Evolutionary conservation across 2,888 invertebrate species (phyloP).

Genomic region (Dasysyrphus tricinctus): DNA sequence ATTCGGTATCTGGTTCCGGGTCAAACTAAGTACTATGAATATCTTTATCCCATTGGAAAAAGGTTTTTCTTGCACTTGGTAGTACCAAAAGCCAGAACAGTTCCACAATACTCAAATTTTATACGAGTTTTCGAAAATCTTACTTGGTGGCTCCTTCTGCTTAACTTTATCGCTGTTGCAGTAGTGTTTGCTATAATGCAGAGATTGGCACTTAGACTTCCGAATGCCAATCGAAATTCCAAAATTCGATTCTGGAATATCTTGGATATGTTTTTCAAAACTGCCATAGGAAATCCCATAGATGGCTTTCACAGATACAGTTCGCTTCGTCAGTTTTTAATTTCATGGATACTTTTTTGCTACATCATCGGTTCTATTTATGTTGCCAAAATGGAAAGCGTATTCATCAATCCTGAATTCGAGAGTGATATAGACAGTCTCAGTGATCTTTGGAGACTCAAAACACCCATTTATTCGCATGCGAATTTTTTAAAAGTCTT

Average conservation of each 20-base stretch:
- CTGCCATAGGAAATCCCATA: conserved; percentile 79
- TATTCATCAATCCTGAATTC: conserved; percentile 80
- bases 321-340: conserved; percentile 79
- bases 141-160: conserved; percentile 77
- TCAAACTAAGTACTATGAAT: conserved; percentile 76
- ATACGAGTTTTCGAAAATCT: conserved; percentile 77
- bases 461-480: conserved; percentile 77
- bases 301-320: conserved; percentile 77
- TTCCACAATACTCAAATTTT: conserved; percentile 80
- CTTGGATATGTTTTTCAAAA: conserved; percentile 78
- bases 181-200: conserved; percentile 26
- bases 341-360: conserved; percentile 81
- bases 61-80: conserved; percentile 78
- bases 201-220: conserved; percentile 25
- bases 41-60: conserved; percentile 78
- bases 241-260: conserved; percentile 58
- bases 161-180: conserved; percentile 37
- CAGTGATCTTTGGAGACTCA: conserved; percentile 73
- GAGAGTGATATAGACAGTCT: conserved; percentile 79
- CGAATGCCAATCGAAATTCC: not conserved
- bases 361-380: conserved; percentile 80
- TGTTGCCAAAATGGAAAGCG: conserved; percentile 81
- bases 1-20: conserved; percentile 78
- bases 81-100: conserved; percentile 79
- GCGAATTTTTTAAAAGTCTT: conserved; percentile 75